Evolutionary conservation across 2,113 vertebrate genomes (phyloP).

Genomic region (Gracilinanus agilis): DNA sequence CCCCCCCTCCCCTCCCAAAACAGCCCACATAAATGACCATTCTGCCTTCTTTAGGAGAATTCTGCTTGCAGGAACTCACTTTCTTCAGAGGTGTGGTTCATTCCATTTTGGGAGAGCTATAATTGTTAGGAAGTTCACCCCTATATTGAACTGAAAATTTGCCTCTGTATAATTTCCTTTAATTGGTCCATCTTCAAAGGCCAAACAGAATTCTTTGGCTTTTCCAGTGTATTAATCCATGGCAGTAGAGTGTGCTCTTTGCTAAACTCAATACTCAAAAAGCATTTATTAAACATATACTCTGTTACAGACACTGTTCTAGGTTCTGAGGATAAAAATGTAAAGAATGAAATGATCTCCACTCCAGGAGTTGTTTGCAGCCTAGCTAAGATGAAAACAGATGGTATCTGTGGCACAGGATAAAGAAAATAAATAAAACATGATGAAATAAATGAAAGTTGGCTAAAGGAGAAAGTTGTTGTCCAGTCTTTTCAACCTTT

Average conservation of each 20-base stretch:
- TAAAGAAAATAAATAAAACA: not conserved
- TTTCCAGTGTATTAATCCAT: not conserved
- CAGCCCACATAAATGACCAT: not conserved
- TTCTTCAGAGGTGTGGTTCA: not conserved
- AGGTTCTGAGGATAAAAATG: not conserved
- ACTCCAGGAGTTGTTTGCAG: not conserved
- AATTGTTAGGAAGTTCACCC: not conserved
- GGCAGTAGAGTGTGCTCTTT: not conserved
- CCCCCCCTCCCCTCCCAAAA: not conserved
- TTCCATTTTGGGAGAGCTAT: not conserved
- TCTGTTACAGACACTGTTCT: not conserved
- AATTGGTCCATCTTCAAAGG: not conserved
- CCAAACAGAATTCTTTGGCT: not conserved
- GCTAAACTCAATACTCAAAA: not conserved
- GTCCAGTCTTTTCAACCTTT: too few species aligned
- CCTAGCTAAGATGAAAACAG: not conserved
- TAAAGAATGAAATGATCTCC: not conserved
- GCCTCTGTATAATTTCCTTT: not conserved
- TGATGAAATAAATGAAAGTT: not conserved
- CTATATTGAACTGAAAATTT: not conserved
- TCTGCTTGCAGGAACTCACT: not conserved
- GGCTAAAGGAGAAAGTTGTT: not conserved
- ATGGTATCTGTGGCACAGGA: not conserved
- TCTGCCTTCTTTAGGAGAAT: not conserved
- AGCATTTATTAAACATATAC: not conserved